Evolutionary conservation across 2,888 invertebrate genomes (phyloP).

Genomic region (Dolichopus griseipennis): DNA sequence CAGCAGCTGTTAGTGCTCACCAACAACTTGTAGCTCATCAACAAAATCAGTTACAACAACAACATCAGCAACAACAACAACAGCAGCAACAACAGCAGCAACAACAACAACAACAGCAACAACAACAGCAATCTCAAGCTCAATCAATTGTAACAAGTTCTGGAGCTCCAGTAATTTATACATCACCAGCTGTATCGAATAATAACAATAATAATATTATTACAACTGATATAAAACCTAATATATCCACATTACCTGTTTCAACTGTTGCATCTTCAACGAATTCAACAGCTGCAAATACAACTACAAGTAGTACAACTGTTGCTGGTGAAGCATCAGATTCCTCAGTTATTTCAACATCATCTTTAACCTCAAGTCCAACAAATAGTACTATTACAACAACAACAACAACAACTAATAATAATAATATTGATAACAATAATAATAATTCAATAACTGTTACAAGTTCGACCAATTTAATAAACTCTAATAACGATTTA

Average conservation of each 20-base stretch:
- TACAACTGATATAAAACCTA: conserved; percentile 17
- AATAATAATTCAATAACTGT: conserved; percentile 13
- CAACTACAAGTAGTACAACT: conserved; percentile 9
- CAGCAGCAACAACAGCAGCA: conserved; percentile 35
- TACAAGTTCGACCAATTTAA: conserved; percentile 11
- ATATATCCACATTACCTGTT: not conserved
- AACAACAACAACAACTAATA: conserved; percentile 28
- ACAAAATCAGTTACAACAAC: conserved; percentile 30
- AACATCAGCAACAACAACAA: conserved; percentile 34
- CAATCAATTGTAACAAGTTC: conserved; percentile 27
- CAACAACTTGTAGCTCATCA: conserved; percentile 18
- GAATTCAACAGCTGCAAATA: conserved; percentile 10
- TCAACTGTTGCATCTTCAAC: conserved; percentile 16
- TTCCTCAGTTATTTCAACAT: conserved; percentile 24
- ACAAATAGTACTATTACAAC: conserved; percentile 16
- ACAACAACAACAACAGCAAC: conserved; percentile 21
- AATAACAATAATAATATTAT: conserved; percentile 21
- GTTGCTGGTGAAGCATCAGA: conserved; percentile 15
- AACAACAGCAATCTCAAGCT: conserved; percentile 25
- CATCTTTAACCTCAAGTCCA: conserved; percentile 30
- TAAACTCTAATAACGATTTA: conserved; percentile 19
- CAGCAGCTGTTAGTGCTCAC: not conserved
- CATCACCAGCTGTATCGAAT: conserved; percentile 24
- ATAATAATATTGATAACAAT: conserved; percentile 20
- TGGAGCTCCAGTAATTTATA: conserved; percentile 25